Conservation (phyloP, 1,140 invertebrate genomes). For the Bicyclus anynana region DNA sequence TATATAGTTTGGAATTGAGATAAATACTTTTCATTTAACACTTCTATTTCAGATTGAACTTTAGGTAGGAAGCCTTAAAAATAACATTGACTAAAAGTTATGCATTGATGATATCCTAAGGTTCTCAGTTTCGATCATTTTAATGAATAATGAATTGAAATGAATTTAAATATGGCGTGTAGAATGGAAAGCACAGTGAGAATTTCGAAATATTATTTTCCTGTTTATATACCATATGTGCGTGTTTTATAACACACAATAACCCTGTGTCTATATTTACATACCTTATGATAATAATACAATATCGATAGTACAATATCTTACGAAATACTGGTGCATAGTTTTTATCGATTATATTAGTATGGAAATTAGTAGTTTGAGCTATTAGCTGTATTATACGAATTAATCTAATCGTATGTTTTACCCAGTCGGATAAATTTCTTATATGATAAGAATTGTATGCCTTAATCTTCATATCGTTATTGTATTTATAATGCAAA, state of each 20-base stretch:
- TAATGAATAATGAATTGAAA: too few relatives aligned
- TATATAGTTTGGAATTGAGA: too few relatives aligned
- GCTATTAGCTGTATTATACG: conserved; percentile 2
- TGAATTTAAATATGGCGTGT: too few relatives aligned
- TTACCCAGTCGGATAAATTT: conserved; percentile 34
- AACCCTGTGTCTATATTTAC: not conserved
- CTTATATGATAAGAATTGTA: conserved; percentile 74
- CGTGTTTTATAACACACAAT: not conserved
- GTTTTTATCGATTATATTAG: conserved; percentile 13
- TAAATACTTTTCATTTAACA: too few relatives aligned
- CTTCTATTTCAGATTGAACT: too few relatives aligned
- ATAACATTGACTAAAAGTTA: too few relatives aligned
- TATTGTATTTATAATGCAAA: conserved; percentile 72
- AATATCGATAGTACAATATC: conserved; percentile 28
- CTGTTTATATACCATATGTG: too few relatives aligned
- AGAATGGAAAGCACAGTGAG: too few relatives aligned
- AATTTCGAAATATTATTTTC: too few relatives aligned
- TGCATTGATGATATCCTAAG: too few relatives aligned
- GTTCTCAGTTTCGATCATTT: too few relatives aligned
- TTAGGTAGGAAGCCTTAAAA: too few relatives aligned
- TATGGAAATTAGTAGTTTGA: conserved; percentile 11
- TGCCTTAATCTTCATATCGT: conserved; percentile 74
- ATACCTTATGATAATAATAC: conserved; percentile 26
- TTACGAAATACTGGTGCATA: conserved; percentile 25
- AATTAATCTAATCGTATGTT: conserved; percentile 8